Percentiles rank a stretch among this genome's conserved stretches.
phyloP scores from a whole-genome alignment of 2,888 invertebrate species.

The Epinotia demarniana region DNA sequence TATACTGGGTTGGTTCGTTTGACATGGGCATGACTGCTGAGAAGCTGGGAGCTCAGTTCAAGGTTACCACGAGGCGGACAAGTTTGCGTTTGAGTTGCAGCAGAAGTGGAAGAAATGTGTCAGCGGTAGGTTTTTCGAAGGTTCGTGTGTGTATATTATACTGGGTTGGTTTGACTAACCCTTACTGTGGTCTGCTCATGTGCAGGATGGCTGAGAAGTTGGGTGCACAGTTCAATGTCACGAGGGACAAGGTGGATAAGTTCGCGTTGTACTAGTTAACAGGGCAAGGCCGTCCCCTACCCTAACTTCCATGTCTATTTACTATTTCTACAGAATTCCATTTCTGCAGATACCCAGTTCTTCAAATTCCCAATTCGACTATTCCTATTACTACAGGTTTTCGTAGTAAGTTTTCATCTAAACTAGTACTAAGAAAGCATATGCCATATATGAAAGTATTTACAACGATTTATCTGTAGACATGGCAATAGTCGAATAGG shows the following conservation, averaged over 20 bases:
- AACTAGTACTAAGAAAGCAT: too few relatives aligned
- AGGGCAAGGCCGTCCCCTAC: too few relatives aligned
- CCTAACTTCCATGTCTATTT: too few relatives aligned
- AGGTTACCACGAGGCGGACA: conserved; percentile 93
- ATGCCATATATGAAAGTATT: too few relatives aligned
- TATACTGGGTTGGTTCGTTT: conserved; percentile 93
- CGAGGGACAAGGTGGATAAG: conserved; percentile 91
- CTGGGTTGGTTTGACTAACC: conserved; percentile 94
- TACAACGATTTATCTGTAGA: too few relatives aligned
- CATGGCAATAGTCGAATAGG: too few relatives aligned
- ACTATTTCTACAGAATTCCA: too few relatives aligned
- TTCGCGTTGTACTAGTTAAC: conserved; percentile 88
- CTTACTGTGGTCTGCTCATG: conserved; percentile 96
- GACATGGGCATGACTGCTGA: conserved; percentile 98
- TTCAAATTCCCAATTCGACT: too few relatives aligned
- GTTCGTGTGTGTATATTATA: too few relatives aligned
- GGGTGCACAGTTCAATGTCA: conserved; percentile 88
- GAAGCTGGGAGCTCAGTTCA: conserved; percentile 93
- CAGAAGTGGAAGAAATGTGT: conserved; percentile 93
- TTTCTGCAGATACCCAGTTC: too few relatives aligned
- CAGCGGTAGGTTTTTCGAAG: not conserved
- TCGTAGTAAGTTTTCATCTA: too few relatives aligned
- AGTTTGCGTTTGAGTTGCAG: conserved; percentile 94
- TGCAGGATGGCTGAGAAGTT: conserved; percentile 97
- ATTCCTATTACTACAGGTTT: too few relatives aligned